Evolutionary conservation across 2,797 vertebrate genomes (phyloP).

Genomic region (Chelmon rostratus): DNA sequence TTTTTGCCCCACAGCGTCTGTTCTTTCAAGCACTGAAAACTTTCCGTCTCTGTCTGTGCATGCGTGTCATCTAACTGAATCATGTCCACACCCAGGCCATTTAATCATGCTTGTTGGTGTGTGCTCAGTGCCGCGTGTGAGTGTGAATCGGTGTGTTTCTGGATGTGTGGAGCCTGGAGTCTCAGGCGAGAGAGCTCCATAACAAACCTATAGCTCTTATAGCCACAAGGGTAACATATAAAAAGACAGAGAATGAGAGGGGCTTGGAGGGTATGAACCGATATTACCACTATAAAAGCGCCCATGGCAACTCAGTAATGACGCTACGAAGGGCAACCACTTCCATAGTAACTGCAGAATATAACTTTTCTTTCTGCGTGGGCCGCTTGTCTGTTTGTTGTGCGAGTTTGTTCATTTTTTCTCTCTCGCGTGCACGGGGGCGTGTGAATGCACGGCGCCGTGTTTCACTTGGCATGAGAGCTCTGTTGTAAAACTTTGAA

Average conservation of each 20-base stretch:
- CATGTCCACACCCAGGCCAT: slow-evolving; percentile 25
- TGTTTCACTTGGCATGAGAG: slow-evolving; percentile 35
- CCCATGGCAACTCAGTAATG: slow-evolving; percentile 72
- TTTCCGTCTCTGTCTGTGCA: background rate
- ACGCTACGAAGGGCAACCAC: slow-evolving; percentile 47
- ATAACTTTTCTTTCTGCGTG: slow-evolving; percentile 53
- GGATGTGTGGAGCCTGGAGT: slow-evolving; percentile 17
- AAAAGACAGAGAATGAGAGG: slow-evolving; percentile 8
- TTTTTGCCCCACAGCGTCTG: background rate
- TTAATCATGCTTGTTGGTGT: slow-evolving; percentile 35
- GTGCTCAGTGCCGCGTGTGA: slow-evolving; percentile 15
- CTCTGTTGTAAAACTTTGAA: slow-evolving; percentile 37
- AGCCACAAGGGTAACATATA: slow-evolving; percentile 38
- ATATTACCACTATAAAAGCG: slow-evolving; percentile 51
- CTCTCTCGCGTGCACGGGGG: background rate
- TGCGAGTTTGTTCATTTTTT: slow-evolving; percentile 25
- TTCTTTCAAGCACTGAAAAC: slow-evolving; percentile 12
- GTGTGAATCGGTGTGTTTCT: slow-evolving; percentile 44
- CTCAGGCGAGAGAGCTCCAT: slow-evolving; percentile 2
- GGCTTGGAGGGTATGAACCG: slow-evolving; percentile 15
- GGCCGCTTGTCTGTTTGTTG: slow-evolving; percentile 57
- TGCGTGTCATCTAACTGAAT: slow-evolving; percentile 43
- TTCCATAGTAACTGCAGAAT: slow-evolving; percentile 75
- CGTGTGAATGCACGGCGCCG: slow-evolving; percentile 39
- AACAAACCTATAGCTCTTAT: slow-evolving; percentile 31